Base-by-base conservation (phyloP, 2,888 invertebrate genomes). In the Rhagonycha lutea region DNA sequence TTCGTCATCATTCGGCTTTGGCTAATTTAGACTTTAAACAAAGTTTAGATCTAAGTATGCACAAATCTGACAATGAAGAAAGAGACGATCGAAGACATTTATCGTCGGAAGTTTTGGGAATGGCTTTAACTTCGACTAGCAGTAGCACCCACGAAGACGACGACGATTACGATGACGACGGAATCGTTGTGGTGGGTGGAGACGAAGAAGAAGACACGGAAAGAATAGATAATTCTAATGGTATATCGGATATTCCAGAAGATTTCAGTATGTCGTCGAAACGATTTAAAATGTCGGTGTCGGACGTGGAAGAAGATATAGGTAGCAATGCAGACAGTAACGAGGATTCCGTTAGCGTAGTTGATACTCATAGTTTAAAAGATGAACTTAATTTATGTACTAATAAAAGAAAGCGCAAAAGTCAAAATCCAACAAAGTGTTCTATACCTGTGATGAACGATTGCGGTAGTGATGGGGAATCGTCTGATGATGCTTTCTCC, bases 321-420 rank as follows among this genome's bases (percentile, higher is more conserved):
- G 88, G 86, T 3, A 92, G 91, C 80, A 91, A 91, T 83, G 90
- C 91, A 76, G 92, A 93, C 83, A 92, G 92, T 82, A 92, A 92
- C 79, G 92, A 92, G 82, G 91, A 91, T 87, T 89, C 89, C 0
- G 88, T 90, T 61, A 91, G 90, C 88, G 89, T 89, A 82, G 85
- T 88, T 78, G 91, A 91, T 83, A 87, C 89, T 14, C 89, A 89
- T 60, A 89, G 89, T 84, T 86, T 84, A 83, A 91, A 91, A 87
- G 91, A 91, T 80, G 91, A 90, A 80, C 85, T 86, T 65, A 90
- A 89, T 78, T 89, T 90, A 28, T 91, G 91, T 83, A 91, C 93
- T n/a, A 92, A 91, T 83, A 94, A 94, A 84, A 90, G 96, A 73
- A 97, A 97, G 87, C 90, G 97, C 28, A 97, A 97, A 88, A 96